Evolutionary conservation across 2,113 vertebrate genomes (phyloP).

Genomic region (Oncorhynchus gorbuscha): DNA sequence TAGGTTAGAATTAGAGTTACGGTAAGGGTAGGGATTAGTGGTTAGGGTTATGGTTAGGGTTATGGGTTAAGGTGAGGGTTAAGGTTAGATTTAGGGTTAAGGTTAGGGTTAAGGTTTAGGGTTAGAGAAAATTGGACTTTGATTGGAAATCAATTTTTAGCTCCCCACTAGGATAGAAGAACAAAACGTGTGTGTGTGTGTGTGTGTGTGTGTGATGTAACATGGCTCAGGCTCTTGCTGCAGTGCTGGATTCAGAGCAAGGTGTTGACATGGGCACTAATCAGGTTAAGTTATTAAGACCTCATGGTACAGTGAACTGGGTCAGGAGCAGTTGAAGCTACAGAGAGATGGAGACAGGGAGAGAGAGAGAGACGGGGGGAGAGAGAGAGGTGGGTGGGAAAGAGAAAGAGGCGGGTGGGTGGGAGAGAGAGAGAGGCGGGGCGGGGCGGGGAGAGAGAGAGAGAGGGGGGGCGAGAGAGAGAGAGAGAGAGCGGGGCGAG

Average conservation of each 20-base stretch:
- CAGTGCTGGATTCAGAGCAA: constrained; percentile 21
- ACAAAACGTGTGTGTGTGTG: neutral
- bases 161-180: neutral
- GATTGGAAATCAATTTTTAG: no score
- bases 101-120: no score
- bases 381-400: neutral
- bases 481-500: neutral
- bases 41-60: no score
- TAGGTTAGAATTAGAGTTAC: no score
- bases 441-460: no score
- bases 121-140: no score
- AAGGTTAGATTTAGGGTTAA: no score
- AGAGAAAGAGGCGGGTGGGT: no score
- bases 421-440: no score
- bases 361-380: neutral
- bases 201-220: constrained; percentile 2
- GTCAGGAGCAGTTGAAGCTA: constrained; percentile 65
- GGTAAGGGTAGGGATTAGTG: no score
- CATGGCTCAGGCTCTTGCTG: constrained; percentile 10
- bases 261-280: constrained; percentile 57
- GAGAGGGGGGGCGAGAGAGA: constrained; percentile 4
- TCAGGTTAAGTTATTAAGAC: constrained; percentile 76
- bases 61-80: no score
- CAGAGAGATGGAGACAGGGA: neutral
- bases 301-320: constrained; percentile 65